Evolutionary conservation across 2,113 vertebrate genomes (phyloP).

Genomic region (Mirza zaza): DNA sequence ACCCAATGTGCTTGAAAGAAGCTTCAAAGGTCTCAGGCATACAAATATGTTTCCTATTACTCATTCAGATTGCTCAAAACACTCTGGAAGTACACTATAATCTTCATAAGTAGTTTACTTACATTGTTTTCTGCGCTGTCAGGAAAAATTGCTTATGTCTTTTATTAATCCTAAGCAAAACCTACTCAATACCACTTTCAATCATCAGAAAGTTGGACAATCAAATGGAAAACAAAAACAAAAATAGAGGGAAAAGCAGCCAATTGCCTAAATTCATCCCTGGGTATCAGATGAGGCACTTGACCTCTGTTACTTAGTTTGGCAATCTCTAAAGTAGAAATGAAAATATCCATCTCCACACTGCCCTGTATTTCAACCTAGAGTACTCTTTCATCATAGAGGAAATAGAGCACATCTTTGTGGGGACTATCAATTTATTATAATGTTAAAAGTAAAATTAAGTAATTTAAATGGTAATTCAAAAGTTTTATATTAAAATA

Average conservation of each 20-base stretch:
- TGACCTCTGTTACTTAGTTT: neutral
- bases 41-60: neutral
- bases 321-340: neutral
- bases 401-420: neutral
- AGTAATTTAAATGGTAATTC: neutral
- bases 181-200: constrained; percentile 18
- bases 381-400: neutral
- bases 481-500: constrained; percentile 31
- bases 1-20: neutral
- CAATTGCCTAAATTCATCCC: neutral
- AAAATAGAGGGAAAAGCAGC: neutral
- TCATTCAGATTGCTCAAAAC: neutral
- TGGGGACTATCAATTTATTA: neutral
- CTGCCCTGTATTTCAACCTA: neutral
- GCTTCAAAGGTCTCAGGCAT: constrained; percentile 14
- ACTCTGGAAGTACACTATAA: constrained; percentile 37
- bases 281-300: neutral
- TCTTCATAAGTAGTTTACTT: constrained; percentile 42
- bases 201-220: neutral
- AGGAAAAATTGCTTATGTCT: constrained; percentile 36
- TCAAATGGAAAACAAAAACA: constrained; percentile 28
- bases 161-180: constrained; percentile 59
- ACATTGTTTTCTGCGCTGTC: constrained; percentile 26
- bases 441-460: neutral
- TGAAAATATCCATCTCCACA: neutral